Conservation (phyloP, 2,797 vertebrate species). For the Borostomias antarcticus region DNA sequence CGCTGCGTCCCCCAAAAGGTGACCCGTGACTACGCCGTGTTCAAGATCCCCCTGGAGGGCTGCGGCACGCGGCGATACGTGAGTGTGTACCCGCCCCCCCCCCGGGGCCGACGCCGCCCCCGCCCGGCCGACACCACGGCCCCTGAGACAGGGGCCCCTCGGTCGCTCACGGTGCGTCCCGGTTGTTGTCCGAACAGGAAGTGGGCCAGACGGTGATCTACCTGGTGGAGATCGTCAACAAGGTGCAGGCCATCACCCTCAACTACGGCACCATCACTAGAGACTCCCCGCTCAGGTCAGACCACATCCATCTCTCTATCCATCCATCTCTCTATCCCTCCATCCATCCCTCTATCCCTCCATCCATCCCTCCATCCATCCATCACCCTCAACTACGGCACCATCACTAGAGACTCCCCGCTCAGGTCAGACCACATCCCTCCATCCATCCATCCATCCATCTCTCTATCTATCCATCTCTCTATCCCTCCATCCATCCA, state of each 20-base stretch:
- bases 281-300: constrained; percentile 76
- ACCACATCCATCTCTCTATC: background rate
- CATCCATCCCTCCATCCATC: no score
- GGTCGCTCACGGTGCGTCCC: no score
- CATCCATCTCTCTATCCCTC: background rate
- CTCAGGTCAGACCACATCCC: no score
- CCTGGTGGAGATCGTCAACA: constrained; percentile 76
- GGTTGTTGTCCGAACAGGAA: constrained; percentile 53
- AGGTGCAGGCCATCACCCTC: constrained; percentile 64
- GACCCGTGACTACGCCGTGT: constrained; percentile 71
- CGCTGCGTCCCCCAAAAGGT: constrained; percentile 70
- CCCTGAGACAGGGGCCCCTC: no score
- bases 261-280: constrained; percentile 79
- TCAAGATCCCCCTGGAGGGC: constrained; percentile 77
- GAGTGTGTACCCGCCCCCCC: constrained; percentile 33
- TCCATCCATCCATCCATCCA: no score
- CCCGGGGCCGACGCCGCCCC: no score
- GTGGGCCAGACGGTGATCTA: constrained; percentile 73
- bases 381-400: no score
- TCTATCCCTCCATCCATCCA: no score
- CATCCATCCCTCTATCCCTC: no score
- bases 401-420: no score
- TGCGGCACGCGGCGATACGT: constrained; percentile 76
- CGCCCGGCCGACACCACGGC: no score
- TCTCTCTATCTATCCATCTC: no score